These are phyloP conservation scores for Vespertilio murinus DNA, from an alignment of 2,797 vertebrate genomes.

Conservation along the genomic window DNA sequence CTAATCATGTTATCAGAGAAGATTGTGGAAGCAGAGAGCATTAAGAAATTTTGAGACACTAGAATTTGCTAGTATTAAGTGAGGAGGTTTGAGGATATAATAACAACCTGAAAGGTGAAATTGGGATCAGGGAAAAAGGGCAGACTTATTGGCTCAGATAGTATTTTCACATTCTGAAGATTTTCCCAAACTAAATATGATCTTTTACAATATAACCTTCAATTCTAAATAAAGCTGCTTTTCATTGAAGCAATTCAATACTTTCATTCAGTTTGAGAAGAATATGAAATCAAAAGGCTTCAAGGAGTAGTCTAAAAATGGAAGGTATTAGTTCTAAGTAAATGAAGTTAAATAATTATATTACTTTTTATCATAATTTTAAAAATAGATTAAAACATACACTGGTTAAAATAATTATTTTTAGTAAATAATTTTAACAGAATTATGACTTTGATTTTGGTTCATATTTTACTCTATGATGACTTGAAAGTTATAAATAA, in stretches of 20 bases:
- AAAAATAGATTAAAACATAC: constrained; percentile 14
- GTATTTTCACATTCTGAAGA: constrained; percentile 52
- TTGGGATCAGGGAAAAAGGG: constrained; percentile 36
- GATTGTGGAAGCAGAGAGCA: constrained; percentile 44
- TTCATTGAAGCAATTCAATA: constrained; percentile 44
- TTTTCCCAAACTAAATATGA: constrained; percentile 50
- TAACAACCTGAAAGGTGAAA: constrained; percentile 63
- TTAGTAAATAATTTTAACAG: constrained; percentile 19
- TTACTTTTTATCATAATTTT: not conserved
- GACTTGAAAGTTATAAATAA: not conserved
- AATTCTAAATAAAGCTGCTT: constrained; percentile 58
- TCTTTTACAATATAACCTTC: constrained; percentile 51
- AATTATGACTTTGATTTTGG: not conserved
- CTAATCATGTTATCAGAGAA: constrained; percentile 70
- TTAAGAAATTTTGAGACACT: constrained; percentile 54
- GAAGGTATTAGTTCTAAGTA: constrained; percentile 25
- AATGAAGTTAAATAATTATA: constrained; percentile 31
- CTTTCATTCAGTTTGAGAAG: constrained; percentile 37
- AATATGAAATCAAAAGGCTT: constrained; percentile 51
- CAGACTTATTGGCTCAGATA: not conserved
- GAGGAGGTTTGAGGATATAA: constrained; percentile 22
- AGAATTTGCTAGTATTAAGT: constrained; percentile 56
- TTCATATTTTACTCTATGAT: not conserved
- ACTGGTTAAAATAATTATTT: not conserved
- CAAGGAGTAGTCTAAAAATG: constrained; percentile 1